phyloP scores from a whole-genome alignment of 2,113 vertebrate species.

The Trachemys scripta region DNA sequence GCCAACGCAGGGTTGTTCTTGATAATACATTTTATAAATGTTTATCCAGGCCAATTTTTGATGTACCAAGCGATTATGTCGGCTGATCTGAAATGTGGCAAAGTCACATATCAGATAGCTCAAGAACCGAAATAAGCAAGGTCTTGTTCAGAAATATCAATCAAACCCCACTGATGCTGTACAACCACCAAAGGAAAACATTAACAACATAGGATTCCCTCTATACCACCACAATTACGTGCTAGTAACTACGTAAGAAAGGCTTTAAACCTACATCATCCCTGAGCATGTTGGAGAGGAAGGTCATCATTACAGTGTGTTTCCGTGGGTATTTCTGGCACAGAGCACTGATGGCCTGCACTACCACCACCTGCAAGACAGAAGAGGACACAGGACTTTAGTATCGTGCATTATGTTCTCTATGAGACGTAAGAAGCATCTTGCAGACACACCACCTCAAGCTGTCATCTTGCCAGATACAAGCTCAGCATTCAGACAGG shows the following conservation, averaged over 20 bases:
- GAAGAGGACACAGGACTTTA: rapidly evolving
- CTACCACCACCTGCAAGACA: slow-evolving; percentile 93
- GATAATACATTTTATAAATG: neutral
- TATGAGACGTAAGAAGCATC: rapidly evolving
- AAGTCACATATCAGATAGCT: neutral
- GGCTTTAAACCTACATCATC: slow-evolving; percentile 88
- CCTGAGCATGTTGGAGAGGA: slow-evolving; percentile 98
- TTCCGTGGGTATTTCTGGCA: slow-evolving; percentile 99
- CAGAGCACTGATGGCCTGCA: slow-evolving; percentile 96
- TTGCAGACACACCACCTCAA: neutral
- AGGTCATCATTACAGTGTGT: slow-evolving; percentile 98
- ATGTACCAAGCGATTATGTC: neutral
- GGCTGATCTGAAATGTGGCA: neutral
- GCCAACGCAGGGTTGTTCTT: neutral
- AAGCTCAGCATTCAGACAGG: rapidly evolving
- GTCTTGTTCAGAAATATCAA: neutral
- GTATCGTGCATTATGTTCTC: rapidly evolving
- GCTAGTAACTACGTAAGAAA: neutral
- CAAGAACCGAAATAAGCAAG: rapidly evolving
- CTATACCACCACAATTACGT: rapidly evolving
- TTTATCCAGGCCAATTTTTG: neutral
- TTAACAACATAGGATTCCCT: neutral
- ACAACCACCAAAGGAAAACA: rapidly evolving
- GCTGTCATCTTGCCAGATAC: rapidly evolving
- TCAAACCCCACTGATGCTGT: neutral